Evolutionary conservation across 2,888 invertebrate genomes (phyloP).

Genomic region (Ctenicera cuprea): DNA sequence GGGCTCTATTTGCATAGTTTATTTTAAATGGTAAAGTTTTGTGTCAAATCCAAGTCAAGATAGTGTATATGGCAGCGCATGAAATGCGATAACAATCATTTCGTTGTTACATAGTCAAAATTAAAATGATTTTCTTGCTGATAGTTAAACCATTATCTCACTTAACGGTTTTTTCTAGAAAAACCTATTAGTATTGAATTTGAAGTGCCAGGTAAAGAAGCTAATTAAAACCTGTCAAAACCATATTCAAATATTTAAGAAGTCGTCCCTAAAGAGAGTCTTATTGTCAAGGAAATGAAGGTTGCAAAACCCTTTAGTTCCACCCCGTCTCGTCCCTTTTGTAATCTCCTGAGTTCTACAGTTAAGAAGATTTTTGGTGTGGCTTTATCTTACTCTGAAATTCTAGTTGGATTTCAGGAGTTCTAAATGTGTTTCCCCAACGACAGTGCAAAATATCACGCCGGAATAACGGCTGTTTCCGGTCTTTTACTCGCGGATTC

Average conservation of each 20-base stretch:
- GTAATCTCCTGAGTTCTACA: constrained; percentile 31
- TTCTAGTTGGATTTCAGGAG: constrained; percentile 28
- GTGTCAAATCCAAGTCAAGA: no score
- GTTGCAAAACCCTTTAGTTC: constrained; percentile 4
- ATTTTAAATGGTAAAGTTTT: no score
- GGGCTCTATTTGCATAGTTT: no score
- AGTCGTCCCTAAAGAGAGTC: neutral
- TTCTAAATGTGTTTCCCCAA: constrained; percentile 37
- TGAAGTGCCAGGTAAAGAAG: no score
- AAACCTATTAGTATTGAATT: no score
- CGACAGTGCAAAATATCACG: constrained; percentile 36
- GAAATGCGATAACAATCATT: no score
- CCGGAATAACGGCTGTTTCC: constrained; percentile 32
- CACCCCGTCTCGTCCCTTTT: neutral
- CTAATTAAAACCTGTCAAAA: no score
- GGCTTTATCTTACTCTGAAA: constrained; percentile 39
- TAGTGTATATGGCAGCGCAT: no score
- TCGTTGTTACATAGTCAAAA: no score
- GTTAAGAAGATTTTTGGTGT: constrained; percentile 36
- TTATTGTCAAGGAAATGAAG: neutral
- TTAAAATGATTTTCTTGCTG: no score
- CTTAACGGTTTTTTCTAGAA: no score
- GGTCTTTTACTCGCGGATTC: constrained; percentile 16
- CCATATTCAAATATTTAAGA: neutral
- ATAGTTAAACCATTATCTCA: no score